A percentile compares a stretch with the other conserved stretches of the same genome.
These are phyloP conservation scores for Syngnathoides biaculeatus DNA, from an alignment of 2,113 vertebrate species.

Conservation along the genomic window DNA sequence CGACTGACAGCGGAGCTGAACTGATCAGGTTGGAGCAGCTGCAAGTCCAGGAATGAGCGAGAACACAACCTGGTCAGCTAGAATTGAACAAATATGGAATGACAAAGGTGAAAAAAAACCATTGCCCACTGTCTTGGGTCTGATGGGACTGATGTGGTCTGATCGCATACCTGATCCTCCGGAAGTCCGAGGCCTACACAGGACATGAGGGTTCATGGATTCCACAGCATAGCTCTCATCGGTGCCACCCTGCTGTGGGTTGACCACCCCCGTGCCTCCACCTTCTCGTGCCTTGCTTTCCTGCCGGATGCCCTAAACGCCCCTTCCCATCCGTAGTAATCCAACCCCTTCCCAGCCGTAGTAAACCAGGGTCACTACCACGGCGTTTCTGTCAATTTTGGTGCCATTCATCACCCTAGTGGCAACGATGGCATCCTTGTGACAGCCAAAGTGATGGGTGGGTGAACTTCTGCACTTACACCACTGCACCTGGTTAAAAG, in stretches of 20 bases:
- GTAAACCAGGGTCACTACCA: neutral
- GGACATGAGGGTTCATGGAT: neutral
- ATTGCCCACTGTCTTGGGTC: neutral
- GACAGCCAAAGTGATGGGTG: neutral
- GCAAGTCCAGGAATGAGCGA: neutral
- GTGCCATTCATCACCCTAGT: neutral
- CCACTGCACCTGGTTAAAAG: neutral
- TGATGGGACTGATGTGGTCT: neutral
- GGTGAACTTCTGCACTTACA: neutral
- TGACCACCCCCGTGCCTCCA: neutral
- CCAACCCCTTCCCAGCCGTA: no score
- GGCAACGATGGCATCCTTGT: neutral
- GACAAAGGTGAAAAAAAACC: neutral
- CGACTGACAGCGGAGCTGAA: slow-evolving; percentile 2
- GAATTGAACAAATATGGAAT: neutral
- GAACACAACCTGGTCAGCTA: neutral
- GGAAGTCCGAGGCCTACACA: no score
- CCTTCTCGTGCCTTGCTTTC: neutral
- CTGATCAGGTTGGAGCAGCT: neutral
- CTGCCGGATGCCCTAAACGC: no score
- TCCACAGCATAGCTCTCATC: neutral
- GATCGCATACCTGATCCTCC: neutral
- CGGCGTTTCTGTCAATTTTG: neutral
- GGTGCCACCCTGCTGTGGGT: neutral
- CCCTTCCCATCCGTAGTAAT: no score